Base-by-base conservation (phyloP, 1,140 invertebrate genomes). In the Helicoverpa armigera region DNA sequence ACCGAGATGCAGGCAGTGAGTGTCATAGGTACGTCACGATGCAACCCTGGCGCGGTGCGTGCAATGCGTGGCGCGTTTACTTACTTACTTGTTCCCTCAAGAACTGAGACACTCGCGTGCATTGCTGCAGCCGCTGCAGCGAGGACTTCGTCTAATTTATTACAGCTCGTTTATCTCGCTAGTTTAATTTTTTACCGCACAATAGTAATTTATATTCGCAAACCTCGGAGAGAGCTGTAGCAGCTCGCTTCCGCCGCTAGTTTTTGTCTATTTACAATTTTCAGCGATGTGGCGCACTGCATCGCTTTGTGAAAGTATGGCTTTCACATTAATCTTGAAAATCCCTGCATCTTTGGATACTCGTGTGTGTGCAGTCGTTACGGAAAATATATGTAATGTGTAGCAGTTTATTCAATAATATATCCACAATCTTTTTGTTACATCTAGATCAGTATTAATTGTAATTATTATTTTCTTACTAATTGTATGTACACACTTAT, bases 161-260 rank as follows among this genome's bases (percentile, higher is more conserved):
- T 31, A 61, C 58, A 3, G 23, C 23, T 11, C 58, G 58, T 61
- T 61, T 31, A 61, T 61, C 58, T 61, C 58, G 11, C 58, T 61
- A 61, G 58, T 61, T 61, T 61, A 61, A 61, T 31, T 61, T 61
- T 61, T 61, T 61, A 9, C 58, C 23, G 23, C 58, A 61, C 58
- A 31, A 61, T 61, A 61, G 58, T 61, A 9, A 61, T 61, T 31
- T 61, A 61, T 61, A 61, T 61, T 61, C 58, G 58, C 58, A 61
- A 61, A 31, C 11, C 58, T 61, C 3, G 23, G 58, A 61, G 58
- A 31, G 58, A 61, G 58, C 29, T 61, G 23, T 61, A 31, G 12
- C 18, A 23, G 23, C 58, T 60, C 18, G 18, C 53, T 11, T 23
- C 23, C 23, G 18, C 56, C 29, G 12, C 23, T 31, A 31, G 23